Evolutionary conservation across 2,797 vertebrate genomes (phyloP).

Genomic region (Discoglossus pictus): DNA sequence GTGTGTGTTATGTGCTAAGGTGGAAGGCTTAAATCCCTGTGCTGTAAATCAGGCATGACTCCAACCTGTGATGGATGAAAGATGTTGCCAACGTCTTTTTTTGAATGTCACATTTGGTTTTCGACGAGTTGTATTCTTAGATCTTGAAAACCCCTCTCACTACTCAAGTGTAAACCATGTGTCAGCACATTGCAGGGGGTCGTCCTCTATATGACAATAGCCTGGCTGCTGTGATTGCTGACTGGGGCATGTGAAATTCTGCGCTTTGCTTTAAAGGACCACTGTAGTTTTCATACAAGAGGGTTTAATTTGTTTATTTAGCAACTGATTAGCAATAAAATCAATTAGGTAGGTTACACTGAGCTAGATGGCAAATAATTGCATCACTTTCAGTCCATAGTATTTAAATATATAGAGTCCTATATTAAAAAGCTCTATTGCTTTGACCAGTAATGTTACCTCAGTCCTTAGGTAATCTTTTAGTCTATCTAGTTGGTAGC

Average conservation of each 20-base stretch:
- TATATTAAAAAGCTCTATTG: too few relatives aligned
- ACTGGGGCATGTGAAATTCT: conserved; percentile 28
- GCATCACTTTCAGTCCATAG: too few relatives aligned
- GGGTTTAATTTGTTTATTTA: too few relatives aligned
- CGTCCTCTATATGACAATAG: conserved; percentile 43
- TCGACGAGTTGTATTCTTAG: conserved; percentile 50
- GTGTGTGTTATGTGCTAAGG: conserved; percentile 45
- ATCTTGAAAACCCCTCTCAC: conserved; percentile 49
- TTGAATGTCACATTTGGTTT: conserved; percentile 50
- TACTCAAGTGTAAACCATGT: conserved; percentile 44
- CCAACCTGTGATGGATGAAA: conserved; percentile 47
- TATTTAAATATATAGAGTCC: too few relatives aligned
- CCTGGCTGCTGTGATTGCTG: conserved; percentile 36
- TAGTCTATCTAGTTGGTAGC: too few relatives aligned
- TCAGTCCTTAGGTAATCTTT: too few relatives aligned
- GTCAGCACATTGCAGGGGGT: conserved; percentile 50
- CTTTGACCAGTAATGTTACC: too few relatives aligned
- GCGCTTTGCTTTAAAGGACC: conserved; percentile 30
- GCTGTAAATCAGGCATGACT: conserved; percentile 50
- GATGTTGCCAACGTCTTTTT: conserved; percentile 52
- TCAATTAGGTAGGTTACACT: too few relatives aligned
- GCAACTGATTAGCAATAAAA: too few relatives aligned
- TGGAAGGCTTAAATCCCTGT: conserved; percentile 45
- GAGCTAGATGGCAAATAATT: too few relatives aligned
- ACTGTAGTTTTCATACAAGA: too few relatives aligned